A percentile compares a stretch with the other conserved stretches of the same genome.
These are phyloP conservation scores for Stenolophus ochropezus DNA, from an alignment of 2,888 invertebrate species.

Conservation along the genomic window DNA sequence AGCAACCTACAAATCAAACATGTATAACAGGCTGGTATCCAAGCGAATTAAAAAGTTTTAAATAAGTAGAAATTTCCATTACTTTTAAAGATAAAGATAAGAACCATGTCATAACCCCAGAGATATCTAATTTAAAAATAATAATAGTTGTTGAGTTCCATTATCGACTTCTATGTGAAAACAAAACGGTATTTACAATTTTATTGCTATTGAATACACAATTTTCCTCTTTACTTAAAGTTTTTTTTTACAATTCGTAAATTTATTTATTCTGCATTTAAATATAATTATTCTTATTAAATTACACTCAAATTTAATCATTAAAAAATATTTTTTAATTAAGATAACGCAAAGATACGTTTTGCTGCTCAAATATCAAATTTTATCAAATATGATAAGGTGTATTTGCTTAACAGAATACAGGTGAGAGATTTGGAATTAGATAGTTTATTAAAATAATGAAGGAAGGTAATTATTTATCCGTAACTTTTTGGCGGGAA, in stretches of 20 bases:
- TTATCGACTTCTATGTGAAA: constrained; percentile 42
- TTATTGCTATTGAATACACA: neutral
- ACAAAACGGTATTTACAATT: constrained; percentile 42
- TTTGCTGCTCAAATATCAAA: constrained; percentile 16
- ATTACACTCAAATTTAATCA: neutral
- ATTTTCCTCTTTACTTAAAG: neutral
- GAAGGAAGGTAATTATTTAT: neutral
- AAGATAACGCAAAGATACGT: constrained; percentile 16
- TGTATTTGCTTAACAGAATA: neutral
- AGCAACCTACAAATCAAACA: constrained; percentile 2
- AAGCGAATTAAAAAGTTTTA: constrained; percentile 1
- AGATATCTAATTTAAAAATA: constrained; percentile 57
- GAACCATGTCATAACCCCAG: constrained; percentile 54
- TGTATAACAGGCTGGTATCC: neutral
- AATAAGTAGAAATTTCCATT: constrained; percentile 45
- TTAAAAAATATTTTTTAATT: constrained; percentile 11
- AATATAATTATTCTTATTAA: neutral
- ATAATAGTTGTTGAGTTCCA: constrained; percentile 31
- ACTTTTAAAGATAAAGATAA: constrained; percentile 36
- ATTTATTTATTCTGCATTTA: neutral
- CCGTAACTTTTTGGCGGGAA: constrained; percentile 7
- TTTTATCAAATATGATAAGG: constrained; percentile 35
- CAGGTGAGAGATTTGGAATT: neutral
- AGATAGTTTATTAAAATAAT: neutral
- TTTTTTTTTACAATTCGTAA: neutral